Base-by-base conservation (phyloP, 1,140 invertebrate species). In the Choristoneura fumiferana region DNA sequence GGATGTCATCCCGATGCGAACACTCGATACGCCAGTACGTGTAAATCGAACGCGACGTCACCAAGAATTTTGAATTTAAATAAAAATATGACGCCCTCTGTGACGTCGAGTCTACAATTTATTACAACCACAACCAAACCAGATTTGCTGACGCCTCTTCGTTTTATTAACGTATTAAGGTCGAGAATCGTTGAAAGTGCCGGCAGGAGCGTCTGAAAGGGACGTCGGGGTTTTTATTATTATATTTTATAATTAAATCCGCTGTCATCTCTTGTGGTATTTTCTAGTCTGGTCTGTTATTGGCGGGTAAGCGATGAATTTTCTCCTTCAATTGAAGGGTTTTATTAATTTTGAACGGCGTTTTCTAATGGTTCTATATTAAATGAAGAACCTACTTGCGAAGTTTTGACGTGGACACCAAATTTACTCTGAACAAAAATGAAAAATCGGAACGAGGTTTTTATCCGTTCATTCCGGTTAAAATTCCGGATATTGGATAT, bases 201-300 rank as follows among this genome's bases (percentile, higher is more conserved):
- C 1, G 1, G 53, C 9, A 35, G 53, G 33, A 13, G 22, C 12
- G 43, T 49, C 29, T 49, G 43, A 22, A 49, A 49, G 43, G 43
- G 43, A 45, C 40, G 40, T 49, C 54, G 37, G 35, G 29, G 35
- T 56, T 56, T 56, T 56, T 56, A 15, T 56, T 56, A 54, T 54
- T 54, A 54, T 54, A 36, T 54, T 54, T 54, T 54, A 54, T 54
- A 56, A 56, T 38, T 56, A 56, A 56, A 56, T 38, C 35, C 37
- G 35, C 54, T 56, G 54, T 56, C 54, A 56, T 56, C 54, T 39
- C 54, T 45, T 56, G 37, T 36, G 52, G 52, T 54, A 35, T 54
- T 36, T 36, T 54, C 43, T 49, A 49, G 43, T 54, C 52, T 54
- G 52, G n/a, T 35, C 29, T 54, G 52, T 29, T 54, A 36, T 36